Base-by-base conservation (phyloP, 2,888 invertebrate species). In the Ceriagrion tenellum region DNA sequence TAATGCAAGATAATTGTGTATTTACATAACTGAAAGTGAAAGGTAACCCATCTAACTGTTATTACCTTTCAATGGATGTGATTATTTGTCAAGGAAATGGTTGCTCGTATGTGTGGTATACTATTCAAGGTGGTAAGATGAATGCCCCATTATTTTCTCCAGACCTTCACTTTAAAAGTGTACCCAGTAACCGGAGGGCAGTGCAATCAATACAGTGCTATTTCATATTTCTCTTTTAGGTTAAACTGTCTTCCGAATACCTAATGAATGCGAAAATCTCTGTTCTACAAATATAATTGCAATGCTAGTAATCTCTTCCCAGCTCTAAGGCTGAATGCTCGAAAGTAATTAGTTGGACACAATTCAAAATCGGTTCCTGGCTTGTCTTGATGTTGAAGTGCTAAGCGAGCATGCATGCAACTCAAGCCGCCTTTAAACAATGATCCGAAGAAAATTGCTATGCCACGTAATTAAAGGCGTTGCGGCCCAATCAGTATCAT, bases 231-330 rank as follows among this genome's bases (percentile, higher is more conserved):
- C 69, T 69, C 74, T n/a, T 63, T 63, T 74, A 47, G 69, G 16
- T 26, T 47, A n/a, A 93, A 20, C 35, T 69, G 93, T 93, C 93
- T 93, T 93, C 93, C 69, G 93, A 69, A 26, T 40, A 47, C n/a
- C 81, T 23, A 18, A 13, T 81, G 30, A 81, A 12, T 35, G 26
- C 69, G 35, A 35, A n/a, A 30, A 10, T 35, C 30, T 35, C 12
- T 81, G 18, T 13, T 81, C 18, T 16, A 18, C 30, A 30, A 30
- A 81, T 81, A 18, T 16, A 30, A 81, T 16, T 12, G 12, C 35
- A 81, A 35, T 81, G 35, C 81, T 26, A 35, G 59, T 69, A 26
- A 69, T n/a, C 26, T 69, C 1, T n/a, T 69, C n/a, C n/a, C 69
- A 81, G 3, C 81, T 18, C 13, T 30, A 35, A 35, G 6, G 30